Evolutionary conservation across 2,797 vertebrate species (phyloP).

Genomic region (Heteromormyrus szaboi): DNA sequence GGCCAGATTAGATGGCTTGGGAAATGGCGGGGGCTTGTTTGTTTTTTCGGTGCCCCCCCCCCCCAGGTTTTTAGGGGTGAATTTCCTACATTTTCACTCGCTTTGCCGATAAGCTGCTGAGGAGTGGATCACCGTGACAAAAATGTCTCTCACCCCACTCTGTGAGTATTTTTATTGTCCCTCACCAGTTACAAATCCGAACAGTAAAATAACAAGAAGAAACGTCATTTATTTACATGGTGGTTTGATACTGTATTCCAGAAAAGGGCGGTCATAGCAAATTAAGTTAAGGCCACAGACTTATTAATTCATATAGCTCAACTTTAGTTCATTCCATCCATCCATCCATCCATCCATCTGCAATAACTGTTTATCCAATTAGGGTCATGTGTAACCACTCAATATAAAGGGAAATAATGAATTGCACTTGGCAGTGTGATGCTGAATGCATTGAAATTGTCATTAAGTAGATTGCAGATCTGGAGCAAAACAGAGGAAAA

Average conservation of each 20-base stretch:
- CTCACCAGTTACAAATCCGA: neutral
- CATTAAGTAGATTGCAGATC: neutral
- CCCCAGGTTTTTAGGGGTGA: slow-evolving; percentile 64
- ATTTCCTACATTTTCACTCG: slow-evolving; percentile 61
- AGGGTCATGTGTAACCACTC: neutral
- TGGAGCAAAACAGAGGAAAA: neutral
- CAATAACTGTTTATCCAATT: neutral
- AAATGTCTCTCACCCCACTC: neutral
- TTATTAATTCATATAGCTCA: neutral
- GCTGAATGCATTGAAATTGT: neutral
- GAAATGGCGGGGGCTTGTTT: slow-evolving; percentile 56
- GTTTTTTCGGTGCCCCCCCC: slow-evolving; percentile 55
- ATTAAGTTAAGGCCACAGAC: neutral
- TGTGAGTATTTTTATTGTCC: neutral
- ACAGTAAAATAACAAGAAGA: neutral
- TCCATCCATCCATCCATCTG: neutral
- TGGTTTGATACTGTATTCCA: neutral
- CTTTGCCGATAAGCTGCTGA: neutral
- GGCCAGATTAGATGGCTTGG: slow-evolving; percentile 48
- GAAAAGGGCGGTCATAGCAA: neutral
- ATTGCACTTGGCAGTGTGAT: neutral
- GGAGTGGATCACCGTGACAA: neutral
- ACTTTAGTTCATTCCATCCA: neutral
- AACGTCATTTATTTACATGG: neutral
- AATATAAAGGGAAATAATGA: neutral